A percentile compares a stretch with the other conserved stretches of the same genome.
Conservation (phyloP, 2,888 invertebrate genomes). For the Halictus ligatus region DNA sequence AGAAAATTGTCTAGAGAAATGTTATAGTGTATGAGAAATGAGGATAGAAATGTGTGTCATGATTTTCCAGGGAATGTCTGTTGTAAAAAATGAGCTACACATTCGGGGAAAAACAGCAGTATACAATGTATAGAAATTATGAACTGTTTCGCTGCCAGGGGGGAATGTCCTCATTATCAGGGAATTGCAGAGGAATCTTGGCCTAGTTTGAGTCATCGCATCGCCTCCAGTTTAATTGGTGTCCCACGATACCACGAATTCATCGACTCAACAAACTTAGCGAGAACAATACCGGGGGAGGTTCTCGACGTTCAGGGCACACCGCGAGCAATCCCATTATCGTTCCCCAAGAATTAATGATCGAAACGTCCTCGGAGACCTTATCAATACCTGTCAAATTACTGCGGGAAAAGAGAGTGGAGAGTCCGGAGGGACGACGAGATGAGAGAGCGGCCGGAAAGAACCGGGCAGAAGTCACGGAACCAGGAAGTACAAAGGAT, state of each 20-base stretch:
- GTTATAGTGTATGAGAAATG: too few relatives aligned
- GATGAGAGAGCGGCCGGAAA: not conserved
- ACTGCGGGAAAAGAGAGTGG: not conserved
- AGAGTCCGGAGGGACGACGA: not conserved
- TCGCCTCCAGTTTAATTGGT: not conserved
- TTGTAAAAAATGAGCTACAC: not conserved
- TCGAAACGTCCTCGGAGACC: constrained; percentile 15
- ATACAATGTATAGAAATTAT: not conserved
- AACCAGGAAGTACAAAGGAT: not conserved
- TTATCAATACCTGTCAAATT: constrained; percentile 48
- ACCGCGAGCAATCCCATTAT: constrained; percentile 28
- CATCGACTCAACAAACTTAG: not conserved
- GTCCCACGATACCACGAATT: not conserved
- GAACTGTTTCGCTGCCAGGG: not conserved
- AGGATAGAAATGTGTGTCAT: too few relatives aligned
- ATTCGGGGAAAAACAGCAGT: not conserved
- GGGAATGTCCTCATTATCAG: not conserved
- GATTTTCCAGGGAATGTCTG: not conserved
- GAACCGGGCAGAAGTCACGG: constrained; percentile 8
- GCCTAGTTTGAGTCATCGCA: not conserved
- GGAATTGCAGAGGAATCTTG: not conserved
- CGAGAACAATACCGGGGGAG: constrained; percentile 3
- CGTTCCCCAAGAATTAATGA: constrained; percentile 30
- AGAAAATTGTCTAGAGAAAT: too few relatives aligned
- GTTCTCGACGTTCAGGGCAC: not conserved